Conservation (phyloP, 2,888 invertebrate genomes). For the Fragum fragum region DNA sequence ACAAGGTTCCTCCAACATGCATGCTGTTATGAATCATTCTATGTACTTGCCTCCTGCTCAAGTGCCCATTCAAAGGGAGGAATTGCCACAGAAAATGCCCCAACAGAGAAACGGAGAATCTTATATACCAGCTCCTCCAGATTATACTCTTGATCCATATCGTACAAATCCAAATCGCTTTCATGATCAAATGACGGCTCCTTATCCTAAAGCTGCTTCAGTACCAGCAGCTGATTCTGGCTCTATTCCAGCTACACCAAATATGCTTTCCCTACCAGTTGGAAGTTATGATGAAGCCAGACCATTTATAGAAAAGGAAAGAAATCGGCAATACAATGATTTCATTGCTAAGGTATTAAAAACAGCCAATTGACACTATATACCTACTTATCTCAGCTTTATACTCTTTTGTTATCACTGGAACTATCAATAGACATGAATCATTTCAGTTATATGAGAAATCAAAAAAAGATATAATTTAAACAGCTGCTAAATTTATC, state of each 20-base stretch:
- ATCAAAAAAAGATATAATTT: no score
- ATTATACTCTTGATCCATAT: constrained; percentile 9
- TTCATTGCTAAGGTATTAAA: constrained; percentile 57
- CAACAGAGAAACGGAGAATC: not conserved
- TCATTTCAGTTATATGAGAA: no score
- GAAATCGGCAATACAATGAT: constrained; percentile 69
- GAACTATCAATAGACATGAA: no score
- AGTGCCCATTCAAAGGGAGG: not conserved
- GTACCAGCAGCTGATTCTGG: constrained; percentile 1
- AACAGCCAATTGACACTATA: not conserved
- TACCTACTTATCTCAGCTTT: not conserved
- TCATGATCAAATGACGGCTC: constrained; percentile 46
- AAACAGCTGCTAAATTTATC: no score
- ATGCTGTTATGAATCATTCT: constrained; percentile 10
- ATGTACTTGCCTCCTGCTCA: not conserved
- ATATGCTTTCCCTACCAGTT: constrained; percentile 54
- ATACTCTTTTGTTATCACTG: no score
- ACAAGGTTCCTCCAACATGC: constrained; percentile 14
- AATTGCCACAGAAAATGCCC: not conserved
- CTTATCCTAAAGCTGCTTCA: constrained; percentile 41
- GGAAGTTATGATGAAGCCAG: constrained; percentile 64
- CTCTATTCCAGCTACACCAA: constrained; percentile 40
- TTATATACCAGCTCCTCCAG: constrained; percentile 8
- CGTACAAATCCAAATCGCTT: constrained; percentile 39
- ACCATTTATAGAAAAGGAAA: constrained; percentile 57